Percentiles rank a stretch among this genome's conserved stretches.
Conservation (phyloP, 2,888 invertebrate species). For the Hydrotaea cyrtoneurina region DNA sequence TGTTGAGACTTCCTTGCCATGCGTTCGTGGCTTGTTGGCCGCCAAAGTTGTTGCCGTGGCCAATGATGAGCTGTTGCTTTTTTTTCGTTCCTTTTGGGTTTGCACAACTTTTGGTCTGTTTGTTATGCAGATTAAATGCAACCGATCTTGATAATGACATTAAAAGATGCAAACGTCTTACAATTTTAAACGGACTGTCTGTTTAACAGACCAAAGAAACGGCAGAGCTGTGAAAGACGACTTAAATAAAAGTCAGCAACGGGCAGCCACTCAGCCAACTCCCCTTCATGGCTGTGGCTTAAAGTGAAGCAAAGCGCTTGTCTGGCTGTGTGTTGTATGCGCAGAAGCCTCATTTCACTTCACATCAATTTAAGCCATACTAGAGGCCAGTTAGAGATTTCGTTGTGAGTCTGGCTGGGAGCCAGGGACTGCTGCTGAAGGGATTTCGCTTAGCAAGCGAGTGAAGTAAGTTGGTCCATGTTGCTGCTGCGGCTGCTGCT, state of each 20-base stretch:
- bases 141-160: constrained; percentile 80
- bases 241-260: constrained; percentile 41
- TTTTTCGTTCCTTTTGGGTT: constrained; percentile 38
- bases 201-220: constrained; percentile 59
- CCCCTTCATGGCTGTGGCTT: neutral
- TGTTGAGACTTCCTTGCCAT: constrained; percentile 9
- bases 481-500: neutral
- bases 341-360: constrained; percentile 67
- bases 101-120: constrained; percentile 75
- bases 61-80: constrained; percentile 29
- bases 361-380: constrained; percentile 61
- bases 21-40: constrained; percentile 29
- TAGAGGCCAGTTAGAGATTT: constrained; percentile 47
- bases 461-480: neutral
- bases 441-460: constrained; percentile 5
- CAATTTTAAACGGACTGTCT: constrained; percentile 70
- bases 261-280: constrained; percentile 11
- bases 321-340: constrained; percentile 47
- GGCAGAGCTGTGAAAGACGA: constrained; percentile 30
- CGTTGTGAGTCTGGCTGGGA: constrained; percentile 36
- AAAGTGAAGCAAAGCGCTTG: constrained; percentile 22
- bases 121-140: constrained; percentile 78
- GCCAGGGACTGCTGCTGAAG: constrained; percentile 2
- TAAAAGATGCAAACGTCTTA: constrained; percentile 74
- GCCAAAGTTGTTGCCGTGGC: neutral